Base-by-base conservation (phyloP, 2,797 vertebrate species). In the Dicrostonyx torquatus region DNA sequence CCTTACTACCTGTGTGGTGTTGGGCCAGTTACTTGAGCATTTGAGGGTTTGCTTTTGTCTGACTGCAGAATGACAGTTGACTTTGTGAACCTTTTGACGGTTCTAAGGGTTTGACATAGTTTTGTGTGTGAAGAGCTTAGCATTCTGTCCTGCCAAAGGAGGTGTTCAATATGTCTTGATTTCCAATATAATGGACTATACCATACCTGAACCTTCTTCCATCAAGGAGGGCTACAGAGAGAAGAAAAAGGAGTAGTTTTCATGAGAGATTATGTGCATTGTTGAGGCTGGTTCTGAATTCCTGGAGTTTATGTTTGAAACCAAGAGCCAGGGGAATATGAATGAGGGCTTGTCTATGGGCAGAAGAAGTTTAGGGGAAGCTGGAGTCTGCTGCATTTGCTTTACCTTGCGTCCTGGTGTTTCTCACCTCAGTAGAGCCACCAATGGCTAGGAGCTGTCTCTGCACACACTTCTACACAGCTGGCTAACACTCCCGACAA, bases 231-330 rank as follows among this genome's bases (percentile, higher is more conserved):
- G 6, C 73, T 37, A 6, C 8, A 37, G 34, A 26, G 40, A 89
- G 91, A 95, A 48, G 11, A 22, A n/a, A 24, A 80, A 68, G 40
- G 58, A 55, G 18, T 7, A 50, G 26, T 80, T 76, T 79, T 31
- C 64, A 9, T 43, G 40, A 48, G 18, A 26, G 83, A 66, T 40
- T 24, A 3, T 12, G 34, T 68, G 76, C 66, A 66, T 31, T 70
- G 14, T 92, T 9, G 82, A n/a, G 45, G 60, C 45, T 11, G 2
- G 2, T 75, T 45, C 58, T 17, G 62, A 83, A 45, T 24, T 77
- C 60, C 60, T 84, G 37, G 45, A 58, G 72, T 89, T 91, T 93
- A 37, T 29, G n/a, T 87, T 50, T 45, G 92, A 96, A 90, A 40
- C n/a, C 43, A 53, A 86, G 75, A 83, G 20, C 45, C 48, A n/a